Evolutionary conservation across 2,888 invertebrate genomes (phyloP), one percentile per base, ranked within the genome.

Genomic region (Pseudococcus jackbeardsleyi): DNA sequence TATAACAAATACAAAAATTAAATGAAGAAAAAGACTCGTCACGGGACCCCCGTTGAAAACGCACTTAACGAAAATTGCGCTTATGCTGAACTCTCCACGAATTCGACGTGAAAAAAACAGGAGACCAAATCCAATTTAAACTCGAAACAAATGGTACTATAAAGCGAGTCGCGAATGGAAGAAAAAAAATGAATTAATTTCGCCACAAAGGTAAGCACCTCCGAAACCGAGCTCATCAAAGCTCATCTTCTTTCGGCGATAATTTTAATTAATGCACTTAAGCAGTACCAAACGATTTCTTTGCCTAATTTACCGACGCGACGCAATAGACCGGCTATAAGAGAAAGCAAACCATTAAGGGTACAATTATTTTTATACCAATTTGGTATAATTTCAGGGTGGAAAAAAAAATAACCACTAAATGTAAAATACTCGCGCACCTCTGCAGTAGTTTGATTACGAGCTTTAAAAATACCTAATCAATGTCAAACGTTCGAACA

Each of bases 1-100:
- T 39, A 72, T 72, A 72, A 72, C 33, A 72, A 72, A 72, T 72
- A 72, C 26, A 72, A 26, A 72, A 72, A 72, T 72, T 33, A 72
- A 72, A 72, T 72, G 72, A 72, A 33, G 26, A 72, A 72, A 72
- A 72, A 72, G 15, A 72, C 68, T 68, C 54, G 68, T 72, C 17
- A 72, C 72, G 72, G 17, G 72, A 72, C 72, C 33, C 72, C 72
- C 72, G n/a, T 33, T 72, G 72, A 72, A 42, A 33, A 72, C 33
- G 72, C 33, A 72, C 72, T 72, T 72, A 72, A 72, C 72, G 72
- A 72, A 33, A 64, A 72, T 33, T 72, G 72, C 33, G 72, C 33
- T 26, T 72, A 72, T 33, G 33, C 1, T 72, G 33, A 33, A 64
- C 64, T 64, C 64, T 64, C 22, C 64, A 22, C 22, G 64, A 64